phyloP scores from a whole-genome alignment of 2,797 vertebrate species.

The Spea hammondii region DNA sequence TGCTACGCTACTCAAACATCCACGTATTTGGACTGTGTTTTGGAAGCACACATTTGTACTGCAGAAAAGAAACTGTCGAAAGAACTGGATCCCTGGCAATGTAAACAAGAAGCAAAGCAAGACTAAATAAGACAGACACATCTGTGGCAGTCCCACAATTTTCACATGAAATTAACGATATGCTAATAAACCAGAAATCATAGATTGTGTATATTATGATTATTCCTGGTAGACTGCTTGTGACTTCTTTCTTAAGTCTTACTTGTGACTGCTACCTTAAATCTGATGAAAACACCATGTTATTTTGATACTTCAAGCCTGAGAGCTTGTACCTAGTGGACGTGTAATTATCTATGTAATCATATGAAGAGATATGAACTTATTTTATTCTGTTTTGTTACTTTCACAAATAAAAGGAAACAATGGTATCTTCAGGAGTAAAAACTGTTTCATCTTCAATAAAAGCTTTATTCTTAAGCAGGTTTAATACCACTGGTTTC shows the following conservation, averaged over 20 bases:
- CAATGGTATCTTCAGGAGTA: conserved; percentile 31
- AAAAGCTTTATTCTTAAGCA: conserved; percentile 45
- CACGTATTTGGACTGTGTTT: no score
- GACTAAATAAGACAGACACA: no score
- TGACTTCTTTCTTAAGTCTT: background rate
- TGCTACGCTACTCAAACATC: no score
- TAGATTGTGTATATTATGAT: background rate
- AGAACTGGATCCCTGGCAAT: background rate
- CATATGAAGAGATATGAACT: conserved; percentile 1
- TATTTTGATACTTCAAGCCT: background rate
- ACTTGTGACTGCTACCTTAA: no score
- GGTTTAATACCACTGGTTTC: conserved; percentile 43
- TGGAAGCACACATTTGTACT: background rate
- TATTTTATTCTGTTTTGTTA: conserved; percentile 24
- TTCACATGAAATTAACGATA: background rate
- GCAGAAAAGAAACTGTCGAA: background rate
- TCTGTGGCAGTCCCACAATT: no score
- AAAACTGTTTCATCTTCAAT: conserved; percentile 44
- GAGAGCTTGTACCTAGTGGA: background rate
- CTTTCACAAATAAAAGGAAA: conserved; percentile 29
- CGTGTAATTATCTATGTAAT: background rate
- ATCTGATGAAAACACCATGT: no score
- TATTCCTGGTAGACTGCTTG: background rate
- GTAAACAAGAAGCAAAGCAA: background rate
- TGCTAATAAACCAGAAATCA: background rate